Evolutionary conservation across 2,797 vertebrate genomes (phyloP), one percentile per base, ranked within the genome.

Genomic region (Chloroceryle amazona): DNA sequence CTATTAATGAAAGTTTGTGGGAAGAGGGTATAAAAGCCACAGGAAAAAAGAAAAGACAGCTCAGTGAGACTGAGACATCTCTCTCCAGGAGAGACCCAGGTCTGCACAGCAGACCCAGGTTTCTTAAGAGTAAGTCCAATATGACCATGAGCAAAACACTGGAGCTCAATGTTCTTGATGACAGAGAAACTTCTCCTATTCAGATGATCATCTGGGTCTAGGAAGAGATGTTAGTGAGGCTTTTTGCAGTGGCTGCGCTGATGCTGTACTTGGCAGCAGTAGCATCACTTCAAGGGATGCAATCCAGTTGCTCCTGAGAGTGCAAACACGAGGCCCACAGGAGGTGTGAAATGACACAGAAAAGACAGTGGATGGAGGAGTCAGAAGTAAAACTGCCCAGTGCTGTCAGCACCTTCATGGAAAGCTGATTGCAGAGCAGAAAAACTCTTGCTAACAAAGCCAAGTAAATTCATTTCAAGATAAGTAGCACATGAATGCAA

Each of bases 81-180:
- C 3, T 54, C 25, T 65, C 12, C 18, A 54, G 15, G 47, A 26
- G 0, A 55, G 5, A n/a, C n/a, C n/a, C n/a, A n/a, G n/a, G n/a
- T n/a, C 10, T 79, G 25, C 37, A 29, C 13, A 16, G 7, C 14
- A 25, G 11, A n/a, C 66, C 1, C 19, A 41, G 13, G 5, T 70
- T 54, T 78, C 26, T 73, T 31, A 70, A 65, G 5, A 73, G 15
- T 9, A 55, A 62, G 22, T 47, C 28, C 26, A 41, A 3, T 28
- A 58, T 11, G 5, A 31, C 20, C 35, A 7, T 23, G 12, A 90
- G 15, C 3, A 35, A 17, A 66, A 11, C 3, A 42, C 0, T 37
- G 33, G 47, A 26, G 7, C 5, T 79, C 16, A 22, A 4, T 17
- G 31, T 47, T 65, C 54, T 33, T 58, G 42, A 42, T 6, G 26